Evolutionary conservation across 2,797 vertebrate species (phyloP).

Genomic region (Lutjanus argentimaculatus): DNA sequence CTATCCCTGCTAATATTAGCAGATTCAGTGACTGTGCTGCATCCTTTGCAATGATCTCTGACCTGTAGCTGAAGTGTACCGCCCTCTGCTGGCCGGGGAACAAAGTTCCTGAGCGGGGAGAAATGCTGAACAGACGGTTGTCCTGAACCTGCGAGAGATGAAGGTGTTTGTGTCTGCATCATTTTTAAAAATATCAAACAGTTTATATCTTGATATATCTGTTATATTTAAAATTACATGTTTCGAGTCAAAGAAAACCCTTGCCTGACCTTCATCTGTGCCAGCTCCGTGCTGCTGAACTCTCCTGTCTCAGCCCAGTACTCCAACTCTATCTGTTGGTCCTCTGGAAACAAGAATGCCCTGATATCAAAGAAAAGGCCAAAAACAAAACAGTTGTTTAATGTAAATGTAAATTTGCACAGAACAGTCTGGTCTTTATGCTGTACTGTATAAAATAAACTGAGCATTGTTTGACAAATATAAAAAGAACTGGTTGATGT

Average conservation of each 20-base stretch:
- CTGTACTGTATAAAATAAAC: too few relatives aligned
- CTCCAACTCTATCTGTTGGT: slow-evolving; percentile 92
- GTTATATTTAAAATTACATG: background rate
- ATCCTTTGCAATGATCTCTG: slow-evolving; percentile 15
- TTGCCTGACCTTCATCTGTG: slow-evolving; percentile 88
- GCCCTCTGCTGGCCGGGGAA: slow-evolving; percentile 88
- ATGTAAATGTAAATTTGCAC: too few relatives aligned
- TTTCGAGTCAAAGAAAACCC: background rate
- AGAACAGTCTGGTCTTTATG: too few relatives aligned
- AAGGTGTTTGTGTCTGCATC: background rate
- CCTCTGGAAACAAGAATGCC: slow-evolving; percentile 93
- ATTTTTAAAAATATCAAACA: background rate
- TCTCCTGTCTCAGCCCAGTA: slow-evolving; percentile 89
- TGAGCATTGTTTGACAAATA: too few relatives aligned
- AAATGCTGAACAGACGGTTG: slow-evolving; percentile 89
- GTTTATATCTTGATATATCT: background rate
- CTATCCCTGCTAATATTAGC: background rate
- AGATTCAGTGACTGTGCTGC: background rate
- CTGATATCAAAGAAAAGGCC: slow-evolving; percentile 74
- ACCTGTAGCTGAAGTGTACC: slow-evolving; percentile 92
- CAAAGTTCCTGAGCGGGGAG: slow-evolving; percentile 89
- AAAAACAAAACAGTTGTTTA: too few relatives aligned
- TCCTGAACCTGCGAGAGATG: slow-evolving; percentile 80
- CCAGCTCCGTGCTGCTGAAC: slow-evolving; percentile 86
- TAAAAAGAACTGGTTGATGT: too few relatives aligned